phyloP scores from a whole-genome alignment of 2,888 invertebrate genomes.

The Thereva unica region DNA sequence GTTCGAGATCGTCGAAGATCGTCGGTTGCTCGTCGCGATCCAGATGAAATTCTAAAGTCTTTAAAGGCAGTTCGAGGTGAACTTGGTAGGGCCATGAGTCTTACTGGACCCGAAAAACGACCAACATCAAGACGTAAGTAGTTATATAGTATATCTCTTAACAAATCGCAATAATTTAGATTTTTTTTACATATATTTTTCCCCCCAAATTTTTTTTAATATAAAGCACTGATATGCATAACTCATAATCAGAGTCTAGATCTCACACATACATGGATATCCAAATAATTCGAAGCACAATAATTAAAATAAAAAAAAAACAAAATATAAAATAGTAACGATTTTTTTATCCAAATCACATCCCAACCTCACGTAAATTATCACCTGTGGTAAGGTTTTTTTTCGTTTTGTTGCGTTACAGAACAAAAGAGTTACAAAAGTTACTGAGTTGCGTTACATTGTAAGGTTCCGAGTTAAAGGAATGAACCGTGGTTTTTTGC shows the following conservation, averaged over 20 bases:
- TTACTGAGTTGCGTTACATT: conserved; percentile 19
- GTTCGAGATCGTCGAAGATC: conserved; percentile 76
- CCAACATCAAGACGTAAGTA: conserved; percentile 73
- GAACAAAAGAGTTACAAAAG: conserved; percentile 2
- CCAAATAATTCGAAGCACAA: conserved; percentile 49
- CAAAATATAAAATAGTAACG: conserved; percentile 7
- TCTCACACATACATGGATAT: conserved; percentile 52
- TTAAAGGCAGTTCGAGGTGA: conserved; percentile 82
- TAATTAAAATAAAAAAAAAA: conserved; percentile 32
- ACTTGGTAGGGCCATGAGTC: conserved; percentile 79
- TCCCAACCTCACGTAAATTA: conserved; percentile 34
- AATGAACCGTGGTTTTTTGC: too few species aligned
- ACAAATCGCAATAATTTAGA: conserved; percentile 2
- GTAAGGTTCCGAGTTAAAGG: background rate
- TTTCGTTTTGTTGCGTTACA: conserved; percentile 28
- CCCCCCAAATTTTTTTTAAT: conserved; percentile 28
- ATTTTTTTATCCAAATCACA: conserved; percentile 13
- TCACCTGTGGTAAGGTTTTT: conserved; percentile 42
- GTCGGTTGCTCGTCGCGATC: conserved; percentile 80
- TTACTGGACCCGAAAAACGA: conserved; percentile 66
- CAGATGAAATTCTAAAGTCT: conserved; percentile 81
- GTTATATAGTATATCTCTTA: background rate
- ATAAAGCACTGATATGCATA: conserved; percentile 56
- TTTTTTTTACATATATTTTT: conserved; percentile 39
- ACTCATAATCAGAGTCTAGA: conserved; percentile 59